Percentiles rank a stretch among this genome's conserved stretches.
Evolutionary conservation across 1,140 invertebrate species (phyloP).

Genomic region (Nixonia krombeini): DNA sequence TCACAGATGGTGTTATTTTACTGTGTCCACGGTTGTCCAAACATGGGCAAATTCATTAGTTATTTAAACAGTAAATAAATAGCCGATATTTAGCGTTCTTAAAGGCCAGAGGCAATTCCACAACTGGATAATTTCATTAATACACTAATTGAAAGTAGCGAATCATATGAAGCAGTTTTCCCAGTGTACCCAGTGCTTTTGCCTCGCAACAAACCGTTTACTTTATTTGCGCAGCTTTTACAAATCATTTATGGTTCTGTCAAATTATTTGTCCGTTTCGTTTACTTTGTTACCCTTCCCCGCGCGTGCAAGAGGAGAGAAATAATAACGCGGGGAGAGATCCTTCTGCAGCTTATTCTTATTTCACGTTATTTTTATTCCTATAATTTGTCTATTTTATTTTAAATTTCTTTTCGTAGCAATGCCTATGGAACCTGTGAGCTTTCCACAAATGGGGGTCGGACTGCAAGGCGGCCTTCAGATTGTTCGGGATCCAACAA

Average conservation of each 20-base stretch:
- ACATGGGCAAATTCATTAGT: too few species aligned
- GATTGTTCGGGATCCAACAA: slow-evolving; percentile 84
- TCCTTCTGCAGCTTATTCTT: slow-evolving; percentile 6
- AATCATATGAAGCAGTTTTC: too few species aligned
- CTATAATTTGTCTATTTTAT: slow-evolving; percentile 42
- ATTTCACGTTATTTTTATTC: slow-evolving; percentile 22
- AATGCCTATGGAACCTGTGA: slow-evolving; percentile 78
- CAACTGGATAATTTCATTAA: too few species aligned
- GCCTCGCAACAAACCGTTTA: not conserved
- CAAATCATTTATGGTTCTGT: not conserved
- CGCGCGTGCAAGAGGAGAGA: too few species aligned
- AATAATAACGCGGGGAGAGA: not conserved
- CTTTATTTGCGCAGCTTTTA: slow-evolving; percentile 7
- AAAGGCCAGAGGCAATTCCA: too few species aligned
- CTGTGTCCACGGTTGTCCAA: too few species aligned
- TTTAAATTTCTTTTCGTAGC: slow-evolving; percentile 61
- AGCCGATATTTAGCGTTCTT: too few species aligned
- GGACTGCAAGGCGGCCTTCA: slow-evolving; percentile 65
- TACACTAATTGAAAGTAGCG: too few species aligned
- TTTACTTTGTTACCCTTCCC: not conserved
- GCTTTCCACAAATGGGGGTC: slow-evolving; percentile 73
- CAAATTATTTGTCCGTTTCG: not conserved
- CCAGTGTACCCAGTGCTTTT: too few species aligned
- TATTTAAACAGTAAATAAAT: too few species aligned
- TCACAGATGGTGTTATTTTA: too few species aligned